Base-by-base conservation (phyloP, 2,797 vertebrate species). In the Coreius guichenoti region DNA sequence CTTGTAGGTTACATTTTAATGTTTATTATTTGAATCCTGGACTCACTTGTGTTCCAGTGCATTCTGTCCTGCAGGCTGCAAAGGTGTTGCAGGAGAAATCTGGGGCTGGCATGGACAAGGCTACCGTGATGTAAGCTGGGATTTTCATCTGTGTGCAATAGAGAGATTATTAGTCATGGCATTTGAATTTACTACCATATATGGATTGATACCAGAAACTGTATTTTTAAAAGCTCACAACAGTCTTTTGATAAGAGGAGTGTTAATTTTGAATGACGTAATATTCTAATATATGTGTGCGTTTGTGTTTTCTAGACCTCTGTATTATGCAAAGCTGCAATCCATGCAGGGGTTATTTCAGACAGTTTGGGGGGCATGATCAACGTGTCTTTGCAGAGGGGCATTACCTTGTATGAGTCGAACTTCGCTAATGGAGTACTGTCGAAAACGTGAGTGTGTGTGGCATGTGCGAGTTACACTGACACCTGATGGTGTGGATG, bases 1-100 rank as follows among this genome's bases (percentile, higher is more conserved):
- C 36, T 45, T 23, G 77, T 65, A 79, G 77, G 77, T 14, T 79
- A 81, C 36, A 80, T 54, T 2, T 75, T 80, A 39, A 69, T 67
- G 23, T 78, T 31, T 76, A 73, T 36, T 56, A 74, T 76, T 8
- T 80, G 45, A 47, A 72, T 23, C 26, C 16, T 39, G 80, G 45
- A n/a, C 45, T 43, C 6, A n/a, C 72, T 63, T 90, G 86, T 84
- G 82, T 92, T 92, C 16, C 92, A 97, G 97, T 5, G 91, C 93
- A n/a, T 97, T 95, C 91, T 98, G 97, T 89, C 97, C 97, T 0
- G 96, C 95, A 0, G 97, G 97, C 82, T 98, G 97, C 89, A 96
- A 93, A 90, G 91, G 93, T 61, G 92, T 96, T 45, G 80, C 92
- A 0, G 96, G 96, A 29, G 96, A 97, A n/a, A 93, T 98, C 85